Percentiles rank a stretch among this genome's conserved stretches.
Evolutionary conservation across 2,113 vertebrate species (phyloP).

Genomic region (Xiphophorus maculatus): DNA sequence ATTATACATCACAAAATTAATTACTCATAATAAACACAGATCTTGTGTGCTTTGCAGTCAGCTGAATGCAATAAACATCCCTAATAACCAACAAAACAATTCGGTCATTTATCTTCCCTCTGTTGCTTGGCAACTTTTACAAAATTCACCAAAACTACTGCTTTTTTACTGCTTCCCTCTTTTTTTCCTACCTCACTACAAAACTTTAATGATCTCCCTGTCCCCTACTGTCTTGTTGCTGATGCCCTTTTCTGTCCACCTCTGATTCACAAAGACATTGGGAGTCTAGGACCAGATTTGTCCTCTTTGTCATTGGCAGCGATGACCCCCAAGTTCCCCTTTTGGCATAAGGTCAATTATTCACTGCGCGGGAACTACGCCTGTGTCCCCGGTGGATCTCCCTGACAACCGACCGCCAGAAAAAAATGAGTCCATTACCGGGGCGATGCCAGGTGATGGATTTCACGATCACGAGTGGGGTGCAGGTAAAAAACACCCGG

Average conservation of each 20-base stretch:
- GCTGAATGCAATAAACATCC: conserved; percentile 14
- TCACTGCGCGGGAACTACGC: conserved; percentile 77
- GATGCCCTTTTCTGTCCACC: conserved; percentile 31
- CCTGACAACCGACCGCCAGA: conserved; percentile 65
- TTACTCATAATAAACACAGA: conserved; percentile 34
- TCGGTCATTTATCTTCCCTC: background rate
- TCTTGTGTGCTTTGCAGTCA: conserved; percentile 22
- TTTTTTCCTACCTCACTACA: background rate
- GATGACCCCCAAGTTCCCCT: conserved; percentile 67
- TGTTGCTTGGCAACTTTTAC: conserved; percentile 4
- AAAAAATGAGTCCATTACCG: conserved; percentile 79
- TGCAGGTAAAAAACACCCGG: conserved; percentile 66
- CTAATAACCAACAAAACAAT: conserved; percentile 6
- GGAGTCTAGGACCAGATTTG: conserved; percentile 44
- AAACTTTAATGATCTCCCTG: conserved; percentile 39
- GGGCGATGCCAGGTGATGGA: conserved; percentile 79
- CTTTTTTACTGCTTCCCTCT: background rate
- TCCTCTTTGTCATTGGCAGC: conserved; percentile 77
- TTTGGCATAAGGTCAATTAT: conserved; percentile 82
- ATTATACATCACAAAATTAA: conserved; percentile 38
- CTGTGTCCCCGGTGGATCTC: conserved; percentile 78
- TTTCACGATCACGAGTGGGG: conserved; percentile 71
- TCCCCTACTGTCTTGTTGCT: conserved; percentile 33
- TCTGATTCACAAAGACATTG: conserved; percentile 37
- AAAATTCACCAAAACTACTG: background rate